Percentiles rank a stretch among this genome's conserved stretches.
These are phyloP conservation scores for Papilio polyxenes DNA, from an alignment of 1,140 invertebrate genomes.

Conservation along the genomic window DNA sequence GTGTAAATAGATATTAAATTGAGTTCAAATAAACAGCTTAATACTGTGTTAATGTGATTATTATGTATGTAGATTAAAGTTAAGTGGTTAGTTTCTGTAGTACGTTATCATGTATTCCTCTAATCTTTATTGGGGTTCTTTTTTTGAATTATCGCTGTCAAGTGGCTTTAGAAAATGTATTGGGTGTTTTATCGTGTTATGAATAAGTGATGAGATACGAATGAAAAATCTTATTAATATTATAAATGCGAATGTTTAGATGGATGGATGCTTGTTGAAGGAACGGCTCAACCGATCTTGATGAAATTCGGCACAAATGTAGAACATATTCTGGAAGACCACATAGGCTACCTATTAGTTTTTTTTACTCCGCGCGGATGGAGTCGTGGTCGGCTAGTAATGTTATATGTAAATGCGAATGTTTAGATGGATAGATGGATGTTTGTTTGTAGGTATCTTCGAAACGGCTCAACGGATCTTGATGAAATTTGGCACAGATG, in stretches of 20 bases:
- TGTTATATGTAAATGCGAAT: not conserved
- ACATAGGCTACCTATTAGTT: too few relatives aligned
- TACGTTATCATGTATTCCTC: not conserved
- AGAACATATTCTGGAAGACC: too few relatives aligned
- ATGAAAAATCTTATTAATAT: not conserved
- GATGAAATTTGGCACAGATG: too few relatives aligned
- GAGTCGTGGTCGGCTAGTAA: not conserved
- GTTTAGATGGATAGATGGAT: not conserved
- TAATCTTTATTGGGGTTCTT: slow-evolving; percentile 16
- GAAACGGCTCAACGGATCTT: too few relatives aligned
- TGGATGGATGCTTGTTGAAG: not conserved
- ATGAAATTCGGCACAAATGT: too few relatives aligned
- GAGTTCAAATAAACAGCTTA: not conserved
- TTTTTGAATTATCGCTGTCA: not conserved
- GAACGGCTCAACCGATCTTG: too few relatives aligned
- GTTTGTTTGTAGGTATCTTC: not conserved
- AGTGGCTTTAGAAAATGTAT: slow-evolving; percentile 11
- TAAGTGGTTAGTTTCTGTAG: slow-evolving; percentile 8
- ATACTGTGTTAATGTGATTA: not conserved
- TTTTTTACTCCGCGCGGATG: too few relatives aligned
- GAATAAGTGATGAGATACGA: not conserved
- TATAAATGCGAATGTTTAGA: not conserved
- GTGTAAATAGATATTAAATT: not conserved
- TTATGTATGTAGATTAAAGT: slow-evolving; percentile 16
- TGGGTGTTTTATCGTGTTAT: not conserved